Conservation (phyloP, 2,113 vertebrate species). For the Micronycteris hirsuta region DNA sequence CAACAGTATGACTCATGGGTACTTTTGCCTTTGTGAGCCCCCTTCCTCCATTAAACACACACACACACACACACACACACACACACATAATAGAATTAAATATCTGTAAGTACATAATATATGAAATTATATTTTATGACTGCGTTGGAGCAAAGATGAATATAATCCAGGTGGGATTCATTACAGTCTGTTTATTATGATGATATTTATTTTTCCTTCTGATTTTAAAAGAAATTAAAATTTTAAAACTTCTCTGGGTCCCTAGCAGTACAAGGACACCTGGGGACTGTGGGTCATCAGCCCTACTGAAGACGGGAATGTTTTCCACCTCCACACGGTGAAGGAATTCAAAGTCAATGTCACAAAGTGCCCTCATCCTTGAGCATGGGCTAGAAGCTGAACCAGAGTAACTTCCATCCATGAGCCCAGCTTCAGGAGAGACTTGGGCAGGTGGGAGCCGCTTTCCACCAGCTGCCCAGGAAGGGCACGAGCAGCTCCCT, state of each 20-base stretch:
- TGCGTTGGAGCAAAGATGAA: not conserved
- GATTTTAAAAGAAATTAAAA: constrained; percentile 10
- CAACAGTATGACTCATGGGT: not conserved
- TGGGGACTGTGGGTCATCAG: not conserved
- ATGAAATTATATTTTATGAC: not conserved
- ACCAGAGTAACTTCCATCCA: not conserved
- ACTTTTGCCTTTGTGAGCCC: not conserved
- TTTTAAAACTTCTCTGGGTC: not conserved
- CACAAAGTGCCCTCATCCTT: not conserved
- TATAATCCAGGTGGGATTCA: not conserved
- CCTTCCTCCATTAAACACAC: not conserved
- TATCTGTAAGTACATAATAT: not conserved
- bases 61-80: not conserved
- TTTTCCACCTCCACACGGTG: rapidly evolving
- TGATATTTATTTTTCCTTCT: not conserved
- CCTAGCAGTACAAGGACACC: not conserved
- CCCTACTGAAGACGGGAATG: not conserved
- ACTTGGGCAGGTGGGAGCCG: not conserved
- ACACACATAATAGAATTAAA: not conserved
- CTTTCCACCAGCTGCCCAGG: not conserved
- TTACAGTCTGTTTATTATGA: not conserved
- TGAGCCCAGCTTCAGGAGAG: not conserved
- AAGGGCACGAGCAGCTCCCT: not conserved
- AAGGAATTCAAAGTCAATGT: not conserved
- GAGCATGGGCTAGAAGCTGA: not conserved